A percentile compares a stretch with the other conserved stretches of the same genome.
Conservation (phyloP, 2,888 invertebrate genomes). For the Gastrophysa polygoni region DNA sequence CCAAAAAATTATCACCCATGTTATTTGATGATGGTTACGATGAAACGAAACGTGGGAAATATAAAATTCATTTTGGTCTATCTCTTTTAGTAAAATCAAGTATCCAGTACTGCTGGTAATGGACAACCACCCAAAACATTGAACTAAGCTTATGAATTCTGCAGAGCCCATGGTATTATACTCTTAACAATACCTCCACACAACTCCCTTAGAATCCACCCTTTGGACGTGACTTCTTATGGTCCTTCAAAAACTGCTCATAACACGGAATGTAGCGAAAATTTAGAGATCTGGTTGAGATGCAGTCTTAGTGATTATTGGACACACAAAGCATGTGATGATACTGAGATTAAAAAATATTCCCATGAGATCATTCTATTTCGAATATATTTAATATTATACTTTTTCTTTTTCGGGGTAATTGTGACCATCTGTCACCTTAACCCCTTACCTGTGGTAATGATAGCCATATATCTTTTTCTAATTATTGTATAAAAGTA, state of each 20-base stretch:
- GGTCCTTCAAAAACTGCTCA: not conserved
- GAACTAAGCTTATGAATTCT: too few species aligned
- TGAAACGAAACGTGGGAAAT: too few species aligned
- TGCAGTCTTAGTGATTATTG: not conserved
- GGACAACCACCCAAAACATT: too few species aligned
- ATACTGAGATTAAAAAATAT: not conserved
- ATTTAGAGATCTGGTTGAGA: not conserved
- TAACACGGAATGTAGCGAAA: not conserved
- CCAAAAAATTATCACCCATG: too few species aligned
- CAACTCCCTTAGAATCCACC: not conserved
- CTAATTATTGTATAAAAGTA: not conserved
- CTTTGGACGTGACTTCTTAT: not conserved
- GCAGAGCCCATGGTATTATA: not conserved
- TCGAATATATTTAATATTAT: not conserved
- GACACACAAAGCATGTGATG: not conserved
- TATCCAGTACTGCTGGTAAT: too few species aligned
- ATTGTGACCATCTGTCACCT: not conserved
- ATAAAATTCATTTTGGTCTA: too few species aligned
- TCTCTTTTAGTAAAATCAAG: too few species aligned
- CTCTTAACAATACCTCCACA: not conserved
- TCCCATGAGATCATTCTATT: not conserved
- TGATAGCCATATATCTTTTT: not conserved
- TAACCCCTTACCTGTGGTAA: not conserved
- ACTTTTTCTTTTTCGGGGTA: not conserved
- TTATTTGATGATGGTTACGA: too few species aligned